These are phyloP conservation scores for Nesoenas mayeri DNA, from an alignment of 2,113 vertebrate species.

Conservation along the genomic window DNA sequence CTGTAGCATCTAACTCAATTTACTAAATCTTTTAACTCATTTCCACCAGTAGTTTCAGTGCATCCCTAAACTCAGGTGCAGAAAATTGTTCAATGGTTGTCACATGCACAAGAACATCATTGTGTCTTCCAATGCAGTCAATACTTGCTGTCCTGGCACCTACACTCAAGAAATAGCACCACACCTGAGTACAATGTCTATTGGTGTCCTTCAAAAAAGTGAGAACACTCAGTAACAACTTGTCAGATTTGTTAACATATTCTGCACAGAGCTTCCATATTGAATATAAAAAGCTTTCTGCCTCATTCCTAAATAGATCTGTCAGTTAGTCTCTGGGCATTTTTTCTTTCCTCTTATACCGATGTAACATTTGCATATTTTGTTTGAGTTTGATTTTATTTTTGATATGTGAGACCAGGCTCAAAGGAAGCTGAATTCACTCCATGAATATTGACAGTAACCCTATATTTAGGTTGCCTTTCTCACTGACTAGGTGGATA, in stretches of 20 bases:
- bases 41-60: neutral
- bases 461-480: neutral
- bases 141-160: neutral
- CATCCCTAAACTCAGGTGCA: neutral
- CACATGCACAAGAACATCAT: neutral
- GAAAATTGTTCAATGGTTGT: neutral
- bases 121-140: neutral
- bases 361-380: neutral
- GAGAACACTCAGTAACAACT: neutral
- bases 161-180: neutral
- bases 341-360: neutral
- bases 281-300: neutral
- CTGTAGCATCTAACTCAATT: neutral
- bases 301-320: neutral
- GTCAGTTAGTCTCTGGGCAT: neutral
- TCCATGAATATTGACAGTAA: neutral
- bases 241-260: neutral
- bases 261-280: neutral
- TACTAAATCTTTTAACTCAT: neutral
- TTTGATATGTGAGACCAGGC: neutral
- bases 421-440: neutral
- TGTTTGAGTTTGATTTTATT: neutral
- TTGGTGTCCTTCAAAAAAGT: neutral
- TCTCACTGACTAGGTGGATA: neutral
- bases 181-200: rapidly evolving